Evolutionary conservation across 1,140 invertebrate species (phyloP).

Genomic region (Cylas formicarius): DNA sequence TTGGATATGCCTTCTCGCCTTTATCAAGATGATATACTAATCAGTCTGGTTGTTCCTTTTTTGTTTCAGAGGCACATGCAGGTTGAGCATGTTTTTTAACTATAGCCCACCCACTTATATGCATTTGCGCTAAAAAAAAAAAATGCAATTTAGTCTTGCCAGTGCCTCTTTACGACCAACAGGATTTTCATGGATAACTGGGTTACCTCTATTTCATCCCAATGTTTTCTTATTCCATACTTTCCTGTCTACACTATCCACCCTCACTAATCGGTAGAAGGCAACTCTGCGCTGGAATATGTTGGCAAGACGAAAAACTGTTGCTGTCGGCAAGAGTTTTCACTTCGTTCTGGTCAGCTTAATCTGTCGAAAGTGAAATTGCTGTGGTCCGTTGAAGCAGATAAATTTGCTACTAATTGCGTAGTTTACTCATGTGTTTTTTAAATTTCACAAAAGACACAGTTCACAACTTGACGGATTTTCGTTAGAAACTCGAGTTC

Average conservation of each 20-base stretch:
- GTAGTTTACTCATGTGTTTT: conserved; percentile 34
- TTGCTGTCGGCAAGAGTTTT: too few species aligned
- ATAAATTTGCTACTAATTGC: conserved; percentile 38
- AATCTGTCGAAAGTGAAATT: too few species aligned
- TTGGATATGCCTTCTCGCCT: too few species aligned
- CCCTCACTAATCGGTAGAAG: too few species aligned
- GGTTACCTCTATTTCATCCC: too few species aligned
- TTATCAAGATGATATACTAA: conserved; percentile 38
- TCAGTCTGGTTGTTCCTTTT: conserved; percentile 54
- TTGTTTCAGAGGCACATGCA: conserved; percentile 71
- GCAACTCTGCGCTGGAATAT: too few species aligned
- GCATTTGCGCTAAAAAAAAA: conserved; percentile 40
- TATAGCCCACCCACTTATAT: conserved; percentile 11
- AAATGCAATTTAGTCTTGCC: conserved; percentile 41
- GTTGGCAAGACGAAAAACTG: too few species aligned
- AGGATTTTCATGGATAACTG: too few species aligned
- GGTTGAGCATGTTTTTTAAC: conserved; percentile 44
- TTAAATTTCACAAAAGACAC: too few species aligned
- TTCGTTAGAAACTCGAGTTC: conserved; percentile 11
- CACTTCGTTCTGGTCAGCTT: conserved; percentile 41
- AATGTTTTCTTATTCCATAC: conserved; percentile 1
- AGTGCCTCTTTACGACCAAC: conserved; percentile 41
- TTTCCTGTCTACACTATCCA: too few species aligned
- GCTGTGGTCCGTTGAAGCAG: conserved; percentile 35
- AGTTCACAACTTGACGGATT: conserved; percentile 15